phyloP scores from a whole-genome alignment of 2,113 vertebrate genomes.

The Apaloderma vittatum region DNA sequence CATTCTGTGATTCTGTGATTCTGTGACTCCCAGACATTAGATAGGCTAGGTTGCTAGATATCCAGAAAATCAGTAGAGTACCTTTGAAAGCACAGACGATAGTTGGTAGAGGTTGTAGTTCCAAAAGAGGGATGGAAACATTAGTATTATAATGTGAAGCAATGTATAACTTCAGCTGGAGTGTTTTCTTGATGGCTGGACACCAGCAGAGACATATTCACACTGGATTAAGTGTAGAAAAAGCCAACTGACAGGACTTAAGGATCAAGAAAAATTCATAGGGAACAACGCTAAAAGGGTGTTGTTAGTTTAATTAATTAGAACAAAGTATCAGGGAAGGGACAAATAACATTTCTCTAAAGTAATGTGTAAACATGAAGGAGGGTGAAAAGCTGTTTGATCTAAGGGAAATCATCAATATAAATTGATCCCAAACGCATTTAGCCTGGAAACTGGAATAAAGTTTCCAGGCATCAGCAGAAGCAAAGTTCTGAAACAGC shows the following conservation, averaged over 20 bases:
- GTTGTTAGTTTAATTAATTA: not conserved
- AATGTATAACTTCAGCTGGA: not conserved
- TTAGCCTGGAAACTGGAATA: constrained; percentile 1
- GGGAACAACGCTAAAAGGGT: not conserved
- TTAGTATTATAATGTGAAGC: not conserved
- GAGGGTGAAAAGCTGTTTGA: not conserved
- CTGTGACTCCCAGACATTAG: too few species aligned
- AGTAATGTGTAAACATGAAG: not conserved
- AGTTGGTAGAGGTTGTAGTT: not conserved
- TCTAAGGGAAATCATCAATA: not conserved
- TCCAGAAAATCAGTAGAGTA: not conserved
- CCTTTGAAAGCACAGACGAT: not conserved
- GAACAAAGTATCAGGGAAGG: not conserved
- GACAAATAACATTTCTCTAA: not conserved
- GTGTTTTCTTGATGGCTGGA: not conserved
- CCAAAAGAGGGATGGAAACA: not conserved
- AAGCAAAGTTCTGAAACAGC: not conserved
- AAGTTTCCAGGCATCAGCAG: constrained; percentile 3
- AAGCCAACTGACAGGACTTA: not conserved
- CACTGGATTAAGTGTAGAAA: not conserved
- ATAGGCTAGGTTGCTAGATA: not conserved
- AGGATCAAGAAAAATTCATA: not conserved
- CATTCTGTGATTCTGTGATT: too few species aligned
- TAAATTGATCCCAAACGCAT: constrained; percentile 2
- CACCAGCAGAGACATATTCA: not conserved